These are phyloP conservation scores for Galemys pyrenaicus DNA, from an alignment of 2,113 vertebrate species.

Conservation along the genomic window DNA sequence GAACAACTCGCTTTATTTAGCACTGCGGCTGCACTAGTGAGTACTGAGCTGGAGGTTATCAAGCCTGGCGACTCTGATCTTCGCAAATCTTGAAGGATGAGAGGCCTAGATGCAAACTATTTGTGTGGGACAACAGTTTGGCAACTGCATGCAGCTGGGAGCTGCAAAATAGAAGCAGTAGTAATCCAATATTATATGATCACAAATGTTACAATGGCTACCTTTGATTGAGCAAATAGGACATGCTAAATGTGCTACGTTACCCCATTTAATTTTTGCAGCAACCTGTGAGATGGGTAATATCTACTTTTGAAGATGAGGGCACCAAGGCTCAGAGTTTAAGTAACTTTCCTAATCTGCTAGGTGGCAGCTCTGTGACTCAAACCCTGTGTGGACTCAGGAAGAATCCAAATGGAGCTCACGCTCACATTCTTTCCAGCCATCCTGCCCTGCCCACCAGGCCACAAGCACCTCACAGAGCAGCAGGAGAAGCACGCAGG, in stretches of 20 bases:
- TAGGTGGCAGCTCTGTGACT: not conserved
- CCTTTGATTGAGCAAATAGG: not conserved
- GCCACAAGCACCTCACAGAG: fast-evolving
- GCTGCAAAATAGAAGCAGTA: not conserved
- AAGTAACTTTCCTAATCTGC: not conserved
- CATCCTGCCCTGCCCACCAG: not conserved
- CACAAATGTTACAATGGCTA: not conserved
- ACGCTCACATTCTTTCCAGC: fast-evolving
- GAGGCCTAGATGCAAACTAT: not conserved
- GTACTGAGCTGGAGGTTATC: not conserved
- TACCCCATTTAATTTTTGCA: not conserved
- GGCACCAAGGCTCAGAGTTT: not conserved
- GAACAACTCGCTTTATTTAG: not conserved
- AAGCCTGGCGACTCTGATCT: not conserved
- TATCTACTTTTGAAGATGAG: not conserved
- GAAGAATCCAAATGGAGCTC: not conserved
- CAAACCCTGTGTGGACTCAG: not conserved
- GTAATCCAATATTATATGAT: not conserved
- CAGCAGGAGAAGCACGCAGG: not conserved
- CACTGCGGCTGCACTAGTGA: fast-evolving
- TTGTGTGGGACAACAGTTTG: not conserved
- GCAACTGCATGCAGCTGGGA: not conserved
- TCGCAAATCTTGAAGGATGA: not conserved
- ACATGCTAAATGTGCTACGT: not conserved
- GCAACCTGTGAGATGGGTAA: not conserved